Conservation (phyloP, 2,888 invertebrate species). For the Meghimatium bilineatum region DNA sequence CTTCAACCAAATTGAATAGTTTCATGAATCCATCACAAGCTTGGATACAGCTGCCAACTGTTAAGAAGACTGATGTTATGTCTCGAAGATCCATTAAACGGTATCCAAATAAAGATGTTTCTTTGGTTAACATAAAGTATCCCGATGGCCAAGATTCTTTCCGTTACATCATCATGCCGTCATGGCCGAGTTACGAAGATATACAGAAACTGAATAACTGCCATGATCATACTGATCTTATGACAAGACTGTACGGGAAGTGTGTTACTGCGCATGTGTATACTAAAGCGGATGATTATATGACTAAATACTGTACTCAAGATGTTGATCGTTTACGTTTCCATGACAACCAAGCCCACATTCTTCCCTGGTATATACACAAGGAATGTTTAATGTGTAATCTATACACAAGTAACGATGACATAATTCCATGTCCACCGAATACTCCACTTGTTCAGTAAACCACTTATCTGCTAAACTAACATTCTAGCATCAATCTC, state of each 20-base stretch:
- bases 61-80: background rate
- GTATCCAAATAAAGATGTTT: background rate
- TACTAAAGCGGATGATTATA: background rate
- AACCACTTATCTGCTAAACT: no score
- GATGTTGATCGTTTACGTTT: no score
- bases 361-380: background rate
- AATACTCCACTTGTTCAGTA: background rate
- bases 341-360: background rate
- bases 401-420: conserved; percentile 1
- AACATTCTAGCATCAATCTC: no score
- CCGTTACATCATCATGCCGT: background rate
- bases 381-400: conserved; percentile 9
- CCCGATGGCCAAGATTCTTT: background rate
- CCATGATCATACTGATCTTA: background rate
- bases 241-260: background rate
- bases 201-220: background rate
- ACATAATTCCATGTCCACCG: background rate
- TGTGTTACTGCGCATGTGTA: background rate
- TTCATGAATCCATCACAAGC: background rate
- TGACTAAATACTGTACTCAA: no score
- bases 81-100: background rate
- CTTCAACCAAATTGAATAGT: background rate
- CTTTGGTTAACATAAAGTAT: background rate
- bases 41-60: background rate
- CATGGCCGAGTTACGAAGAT: conserved; percentile 20